Evolutionary conservation across 2,888 invertebrate species (phyloP).

Genomic region (Linyphia triangularis): DNA sequence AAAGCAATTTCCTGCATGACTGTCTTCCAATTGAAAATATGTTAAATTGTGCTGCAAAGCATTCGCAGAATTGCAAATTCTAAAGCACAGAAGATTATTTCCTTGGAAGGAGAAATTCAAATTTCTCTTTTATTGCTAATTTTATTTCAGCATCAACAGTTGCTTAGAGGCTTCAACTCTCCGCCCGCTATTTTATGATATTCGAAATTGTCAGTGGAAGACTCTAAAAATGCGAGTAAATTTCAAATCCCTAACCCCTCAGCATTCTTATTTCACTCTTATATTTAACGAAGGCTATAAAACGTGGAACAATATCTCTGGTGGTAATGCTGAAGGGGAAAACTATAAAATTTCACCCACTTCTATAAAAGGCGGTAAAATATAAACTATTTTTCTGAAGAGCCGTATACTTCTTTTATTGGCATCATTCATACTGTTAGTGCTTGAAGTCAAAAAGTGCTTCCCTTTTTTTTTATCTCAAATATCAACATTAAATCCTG

Average conservation of each 20-base stretch:
- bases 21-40: not conserved
- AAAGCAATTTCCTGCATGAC: too few relatives aligned
- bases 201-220: constrained; percentile 29
- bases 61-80: not conserved
- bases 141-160: constrained; percentile 50
- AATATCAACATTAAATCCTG: constrained; percentile 32
- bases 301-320: constrained; percentile 41
- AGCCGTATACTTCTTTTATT: constrained; percentile 40
- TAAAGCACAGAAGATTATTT: not conserved
- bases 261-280: constrained; percentile 19
- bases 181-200: constrained; percentile 20
- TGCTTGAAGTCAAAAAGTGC: constrained; percentile 41
- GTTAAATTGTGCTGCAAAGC: not conserved
- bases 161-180: not conserved
- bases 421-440: constrained; percentile 17
- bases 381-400: constrained; percentile 49
- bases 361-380: constrained; percentile 11
- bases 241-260: constrained; percentile 37
- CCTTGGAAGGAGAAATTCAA: constrained; percentile 13
- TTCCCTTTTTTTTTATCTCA: constrained; percentile 31
- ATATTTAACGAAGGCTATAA: constrained; percentile 41
- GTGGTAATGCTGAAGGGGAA: not conserved
- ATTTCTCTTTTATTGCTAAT: constrained; percentile 29
- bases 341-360: constrained; percentile 41
- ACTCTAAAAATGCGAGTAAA: constrained; percentile 49